Evolutionary conservation across 2,888 invertebrate species (phyloP).

Genomic region (Plusia festucae): DNA sequence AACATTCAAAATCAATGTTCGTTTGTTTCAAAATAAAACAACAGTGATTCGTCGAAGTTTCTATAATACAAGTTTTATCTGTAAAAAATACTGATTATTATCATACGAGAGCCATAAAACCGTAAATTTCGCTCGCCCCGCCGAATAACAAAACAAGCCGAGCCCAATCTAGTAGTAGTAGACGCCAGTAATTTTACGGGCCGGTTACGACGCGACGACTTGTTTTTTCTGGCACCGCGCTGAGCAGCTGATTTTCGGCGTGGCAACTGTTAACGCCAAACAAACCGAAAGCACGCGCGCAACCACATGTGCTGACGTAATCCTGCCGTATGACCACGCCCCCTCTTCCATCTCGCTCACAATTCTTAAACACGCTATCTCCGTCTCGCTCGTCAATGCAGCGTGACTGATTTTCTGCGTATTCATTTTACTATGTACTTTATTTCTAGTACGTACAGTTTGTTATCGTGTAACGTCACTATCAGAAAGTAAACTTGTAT

Average conservation of each 20-base stretch:
- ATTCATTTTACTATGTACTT: slow-evolving; percentile 61
- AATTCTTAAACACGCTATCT: slow-evolving; percentile 54
- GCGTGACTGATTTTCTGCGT: slow-evolving; percentile 71
- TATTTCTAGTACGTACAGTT: slow-evolving; percentile 61
- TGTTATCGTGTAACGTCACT: slow-evolving; percentile 57
- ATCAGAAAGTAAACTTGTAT: slow-evolving; percentile 56
- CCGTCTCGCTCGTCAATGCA: slow-evolving; percentile 75
- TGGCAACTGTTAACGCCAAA: slow-evolving; percentile 78
- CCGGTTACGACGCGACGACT: slow-evolving; percentile 54
- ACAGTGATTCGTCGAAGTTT: slow-evolving; percentile 24
- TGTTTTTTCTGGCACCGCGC: slow-evolving; percentile 70
- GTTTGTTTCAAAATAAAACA: slow-evolving; percentile 15
- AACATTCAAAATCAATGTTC: no score
- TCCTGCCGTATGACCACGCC: slow-evolving; percentile 74
- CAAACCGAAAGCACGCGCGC: slow-evolving; percentile 77
- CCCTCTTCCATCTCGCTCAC: slow-evolving; percentile 69
- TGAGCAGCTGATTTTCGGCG: slow-evolving; percentile 86
- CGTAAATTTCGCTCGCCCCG: slow-evolving; percentile 24
- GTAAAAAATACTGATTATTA: slow-evolving; percentile 26
- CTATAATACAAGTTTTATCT: slow-evolving; percentile 32
- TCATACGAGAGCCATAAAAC: slow-evolving; percentile 18
- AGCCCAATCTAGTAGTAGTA: slow-evolving; percentile 42
- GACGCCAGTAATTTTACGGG: slow-evolving; percentile 52
- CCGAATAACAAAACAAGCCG: slow-evolving; percentile 42
- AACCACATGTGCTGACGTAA: slow-evolving; percentile 84